Base-by-base conservation (phyloP, 2,888 invertebrate species). In the Kryphioiulus occultus region DNA sequence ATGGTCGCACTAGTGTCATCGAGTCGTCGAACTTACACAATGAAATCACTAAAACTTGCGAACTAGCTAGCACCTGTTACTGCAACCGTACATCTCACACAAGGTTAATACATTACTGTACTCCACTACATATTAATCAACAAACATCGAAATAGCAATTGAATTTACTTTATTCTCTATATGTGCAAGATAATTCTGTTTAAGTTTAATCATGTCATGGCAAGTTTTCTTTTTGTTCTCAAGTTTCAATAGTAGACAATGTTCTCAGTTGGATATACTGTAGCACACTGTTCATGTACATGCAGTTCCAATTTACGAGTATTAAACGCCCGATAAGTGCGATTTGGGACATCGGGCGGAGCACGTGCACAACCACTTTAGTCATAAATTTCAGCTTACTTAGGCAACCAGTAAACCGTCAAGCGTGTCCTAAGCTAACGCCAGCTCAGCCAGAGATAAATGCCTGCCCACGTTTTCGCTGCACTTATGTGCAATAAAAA, bases 11-110 rank as follows among this genome's bases (percentile, higher is more conserved):
- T n/a, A 68, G 26, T 5, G 26, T 22, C 26, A 68, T 9, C 68
- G 68, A 68, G 68, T 68, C 68, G 68, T 68, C 68, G 68, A 68
- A 68, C 68, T 68, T 68, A 9, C 10, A n/a, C 26, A 68, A 68
- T 26, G 68, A 68, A 68, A 68, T 68, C n/a, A 68, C 10, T 10
- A 68, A 59, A 59, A 59, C 59, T 1, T 59, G 59, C 1, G 68
- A 26, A 26, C 26, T 5, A 68, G 15, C 44, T 10, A 12, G 26
- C 68, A 68, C 26, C 53, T 53, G 53, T 47, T 22, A 7, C n/a
- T 59, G 9, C 59, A 59, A 3, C 59, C 3, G 7, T 35, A 35
- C 35, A 35, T 35, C 3, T 44, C 44, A 10, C 15, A 44, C 9
- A 44, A 15, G 39, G 39, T 39, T 3, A 39, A 39, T 39, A 9